A percentile compares a stretch with the other conserved stretches of the same genome.
These are phyloP conservation scores for Merops nubicus DNA, from an alignment of 2,113 vertebrate genomes.

Conservation along the genomic window DNA sequence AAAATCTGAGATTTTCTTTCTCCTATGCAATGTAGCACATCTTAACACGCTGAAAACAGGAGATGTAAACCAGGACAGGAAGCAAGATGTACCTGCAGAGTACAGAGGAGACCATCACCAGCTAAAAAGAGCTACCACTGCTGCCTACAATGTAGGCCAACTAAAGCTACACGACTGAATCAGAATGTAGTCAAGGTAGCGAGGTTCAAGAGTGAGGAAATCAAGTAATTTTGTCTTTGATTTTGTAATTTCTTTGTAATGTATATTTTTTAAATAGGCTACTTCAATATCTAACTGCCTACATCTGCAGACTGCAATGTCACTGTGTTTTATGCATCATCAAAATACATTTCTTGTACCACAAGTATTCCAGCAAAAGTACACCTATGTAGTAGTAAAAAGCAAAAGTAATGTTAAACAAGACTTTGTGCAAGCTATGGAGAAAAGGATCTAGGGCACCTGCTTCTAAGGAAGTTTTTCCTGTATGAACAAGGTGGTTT, in stretches of 20 bases:
- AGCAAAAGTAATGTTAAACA: fast-evolving
- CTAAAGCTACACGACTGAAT: background rate
- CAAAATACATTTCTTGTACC: background rate
- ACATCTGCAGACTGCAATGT: background rate
- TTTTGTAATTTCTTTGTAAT: background rate
- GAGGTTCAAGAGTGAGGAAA: background rate
- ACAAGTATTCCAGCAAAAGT: background rate
- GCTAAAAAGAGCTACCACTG: background rate
- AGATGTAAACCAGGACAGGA: background rate
- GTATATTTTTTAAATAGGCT: background rate
- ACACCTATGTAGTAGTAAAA: background rate
- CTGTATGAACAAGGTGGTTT: background rate
- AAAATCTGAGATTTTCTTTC: background rate
- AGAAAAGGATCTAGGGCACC: background rate
- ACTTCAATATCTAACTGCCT: background rate
- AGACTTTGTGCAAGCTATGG: background rate
- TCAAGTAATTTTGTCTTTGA: background rate
- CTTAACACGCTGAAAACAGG: background rate
- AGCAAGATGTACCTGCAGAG: background rate
- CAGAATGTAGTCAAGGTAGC: background rate
- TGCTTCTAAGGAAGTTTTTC: background rate
- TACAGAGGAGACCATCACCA: background rate
- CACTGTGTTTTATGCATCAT: background rate
- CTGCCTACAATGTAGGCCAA: background rate
- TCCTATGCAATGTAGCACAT: background rate